A percentile compares a stretch with the other conserved stretches of the same genome.
phyloP scores from a whole-genome alignment of 2,888 invertebrate genomes.

The Nomada fucata region DNA sequence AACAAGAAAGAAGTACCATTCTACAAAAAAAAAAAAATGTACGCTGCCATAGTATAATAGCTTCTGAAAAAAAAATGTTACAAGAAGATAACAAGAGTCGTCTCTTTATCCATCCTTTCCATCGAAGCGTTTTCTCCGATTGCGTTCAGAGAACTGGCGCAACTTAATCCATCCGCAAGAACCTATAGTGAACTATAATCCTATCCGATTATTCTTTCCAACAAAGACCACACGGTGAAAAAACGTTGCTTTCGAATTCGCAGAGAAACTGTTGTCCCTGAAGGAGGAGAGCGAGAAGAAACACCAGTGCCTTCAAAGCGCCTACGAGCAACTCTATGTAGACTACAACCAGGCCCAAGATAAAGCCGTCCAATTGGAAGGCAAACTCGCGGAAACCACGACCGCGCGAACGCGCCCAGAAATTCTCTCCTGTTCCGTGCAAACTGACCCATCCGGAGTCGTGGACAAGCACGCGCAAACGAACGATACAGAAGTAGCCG shows the following conservation, averaged over 20 bases:
- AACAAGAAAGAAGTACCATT: too few species aligned
- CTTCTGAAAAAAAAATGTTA: too few species aligned
- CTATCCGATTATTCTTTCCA: not conserved
- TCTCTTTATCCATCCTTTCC: too few species aligned
- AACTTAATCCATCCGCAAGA: too few species aligned
- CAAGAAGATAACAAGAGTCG: too few species aligned
- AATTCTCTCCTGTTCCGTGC: constrained; percentile 40
- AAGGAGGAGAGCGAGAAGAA: constrained; percentile 85
- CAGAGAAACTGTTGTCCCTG: constrained; percentile 82
- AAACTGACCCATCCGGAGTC: constrained; percentile 42
- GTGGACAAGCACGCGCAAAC: constrained; percentile 58
- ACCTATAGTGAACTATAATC: not conserved
- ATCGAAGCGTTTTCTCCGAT: too few species aligned
- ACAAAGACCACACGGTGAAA: not conserved
- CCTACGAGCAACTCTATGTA: constrained; percentile 84
- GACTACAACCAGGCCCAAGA: constrained; percentile 81
- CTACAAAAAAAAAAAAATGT: not conserved
- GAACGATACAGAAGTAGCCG: not conserved
- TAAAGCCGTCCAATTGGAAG: constrained; percentile 68
- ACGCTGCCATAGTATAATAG: too few species aligned
- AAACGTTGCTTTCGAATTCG: not conserved
- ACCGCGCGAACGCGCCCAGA: constrained; percentile 24
- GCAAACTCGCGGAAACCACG: constrained; percentile 8
- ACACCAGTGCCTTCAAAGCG: constrained; percentile 85
- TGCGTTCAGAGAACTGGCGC: too few species aligned